Evolutionary conservation across 2,797 vertebrate genomes (phyloP).

Genomic region (Darevskia mixta): DNA sequence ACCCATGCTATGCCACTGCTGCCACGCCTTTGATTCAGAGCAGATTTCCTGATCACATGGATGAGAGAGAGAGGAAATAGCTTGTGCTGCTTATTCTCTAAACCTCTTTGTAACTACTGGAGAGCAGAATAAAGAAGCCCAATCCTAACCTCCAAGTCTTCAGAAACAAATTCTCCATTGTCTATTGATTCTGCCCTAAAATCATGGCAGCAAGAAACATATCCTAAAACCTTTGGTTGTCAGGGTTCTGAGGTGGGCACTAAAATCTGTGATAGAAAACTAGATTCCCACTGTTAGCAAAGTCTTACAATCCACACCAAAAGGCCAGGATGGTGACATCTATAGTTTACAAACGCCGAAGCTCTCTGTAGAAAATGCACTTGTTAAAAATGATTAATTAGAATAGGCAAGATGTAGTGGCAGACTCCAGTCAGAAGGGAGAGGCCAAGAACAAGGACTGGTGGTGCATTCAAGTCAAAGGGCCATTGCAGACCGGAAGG

Average conservation of each 20-base stretch:
- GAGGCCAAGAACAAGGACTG: not conserved
- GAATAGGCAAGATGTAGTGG: too few species aligned
- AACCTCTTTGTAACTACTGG: not conserved
- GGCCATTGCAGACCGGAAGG: not conserved
- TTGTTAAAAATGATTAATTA: too few species aligned
- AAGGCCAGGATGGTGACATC: too few species aligned
- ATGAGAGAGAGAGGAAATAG: not conserved
- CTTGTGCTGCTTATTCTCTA: not conserved
- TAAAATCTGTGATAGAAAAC: constrained; percentile 1
- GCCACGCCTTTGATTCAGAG: not conserved
- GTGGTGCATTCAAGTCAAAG: not conserved
- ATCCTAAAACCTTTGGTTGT: not conserved
- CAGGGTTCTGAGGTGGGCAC: not conserved
- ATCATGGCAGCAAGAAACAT: not conserved
- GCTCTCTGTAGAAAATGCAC: accelerated
- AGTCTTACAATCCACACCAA: not conserved
- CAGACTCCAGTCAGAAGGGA: not conserved
- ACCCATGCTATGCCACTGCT: too few species aligned
- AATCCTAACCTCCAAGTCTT: not conserved
- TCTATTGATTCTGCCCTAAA: too few species aligned
- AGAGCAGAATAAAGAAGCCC: not conserved
- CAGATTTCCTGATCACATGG: too few species aligned
- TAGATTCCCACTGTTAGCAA: not conserved
- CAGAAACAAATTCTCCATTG: not conserved
- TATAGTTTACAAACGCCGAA: not conserved